A percentile compares a stretch with the other conserved stretches of the same genome.
phyloP scores from a whole-genome alignment of 2,888 invertebrate species.

The Agrilus cyanescens region DNA sequence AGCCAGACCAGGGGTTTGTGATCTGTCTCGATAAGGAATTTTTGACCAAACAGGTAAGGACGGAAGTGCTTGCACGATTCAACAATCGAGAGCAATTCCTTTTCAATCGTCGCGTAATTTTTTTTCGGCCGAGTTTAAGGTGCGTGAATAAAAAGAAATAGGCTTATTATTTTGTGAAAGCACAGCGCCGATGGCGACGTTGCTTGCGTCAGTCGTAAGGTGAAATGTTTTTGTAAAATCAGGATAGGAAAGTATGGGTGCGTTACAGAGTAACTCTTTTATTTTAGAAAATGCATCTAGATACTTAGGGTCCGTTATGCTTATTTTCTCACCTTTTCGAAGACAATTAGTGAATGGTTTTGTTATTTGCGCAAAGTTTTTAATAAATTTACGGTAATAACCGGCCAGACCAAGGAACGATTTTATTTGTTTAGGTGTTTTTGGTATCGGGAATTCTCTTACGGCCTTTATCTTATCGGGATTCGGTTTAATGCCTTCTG shows the following conservation, averaged over 20 bases:
- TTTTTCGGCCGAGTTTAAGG: conserved; percentile 6
- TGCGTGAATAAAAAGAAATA: conserved; percentile 7
- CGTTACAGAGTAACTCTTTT: conserved; percentile 1
- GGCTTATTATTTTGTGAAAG: conserved; percentile 3
- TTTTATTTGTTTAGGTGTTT: conserved; percentile 7
- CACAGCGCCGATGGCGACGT: conserved; percentile 5
- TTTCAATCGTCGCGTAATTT: conserved; percentile 6
- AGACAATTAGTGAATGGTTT: conserved; percentile 6
- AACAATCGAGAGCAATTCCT: conserved; percentile 6
- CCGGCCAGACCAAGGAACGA: conserved; percentile 10
- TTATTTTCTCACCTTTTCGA: conserved; percentile 6
- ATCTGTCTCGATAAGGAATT: conserved; percentile 7
- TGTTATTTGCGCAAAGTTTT: conserved; percentile 10
- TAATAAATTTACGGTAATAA: conserved; percentile 12
- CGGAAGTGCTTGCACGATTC: conserved; percentile 3
- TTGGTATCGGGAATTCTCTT: conserved; percentile 13
- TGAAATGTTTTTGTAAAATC: conserved; percentile 8
- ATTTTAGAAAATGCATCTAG: conserved; percentile 6
- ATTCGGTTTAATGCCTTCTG: conserved; percentile 16
- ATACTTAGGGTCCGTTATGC: conserved; percentile 4
- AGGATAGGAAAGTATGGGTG: conserved; percentile 8
- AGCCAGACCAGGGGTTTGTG: conserved; percentile 7
- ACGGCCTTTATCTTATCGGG: conserved; percentile 16
- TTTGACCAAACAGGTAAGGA: conserved; percentile 7
- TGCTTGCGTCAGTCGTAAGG: conserved; percentile 8